Evolutionary conservation across 2,113 vertebrate genomes (phyloP).

Genomic region (Gymnogyps californianus): DNA sequence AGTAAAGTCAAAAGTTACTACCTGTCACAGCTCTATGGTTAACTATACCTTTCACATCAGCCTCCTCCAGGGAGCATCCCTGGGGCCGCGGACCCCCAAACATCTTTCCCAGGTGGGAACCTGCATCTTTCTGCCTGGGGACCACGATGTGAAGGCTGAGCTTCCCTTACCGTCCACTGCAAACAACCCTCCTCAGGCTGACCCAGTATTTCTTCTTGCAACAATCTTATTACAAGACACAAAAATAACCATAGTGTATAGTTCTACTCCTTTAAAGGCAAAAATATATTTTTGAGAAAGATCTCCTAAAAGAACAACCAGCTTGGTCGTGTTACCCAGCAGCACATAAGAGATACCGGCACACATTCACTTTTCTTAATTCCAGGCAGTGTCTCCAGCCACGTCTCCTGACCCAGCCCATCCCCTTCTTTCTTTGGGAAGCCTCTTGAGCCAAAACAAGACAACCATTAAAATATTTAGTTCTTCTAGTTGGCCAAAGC

Average conservation of each 20-base stretch:
- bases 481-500: not conserved
- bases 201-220: not conserved
- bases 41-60: not conserved
- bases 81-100: rapidly evolving
- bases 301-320: not conserved
- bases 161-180: not conserved
- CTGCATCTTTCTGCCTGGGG: too few relatives aligned
- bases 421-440: not conserved
- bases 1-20: not conserved
- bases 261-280: not conserved
- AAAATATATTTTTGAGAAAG: not conserved
- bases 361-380: not conserved
- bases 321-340: not conserved
- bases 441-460: not conserved
- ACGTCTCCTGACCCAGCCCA: not conserved
- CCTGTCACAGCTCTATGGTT: not conserved
- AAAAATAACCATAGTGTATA: not conserved
- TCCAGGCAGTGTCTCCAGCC: not conserved
- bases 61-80: not conserved
- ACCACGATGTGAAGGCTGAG: not conserved
- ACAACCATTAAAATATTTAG: not conserved
- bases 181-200: rapidly evolving
- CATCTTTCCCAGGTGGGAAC: not conserved
- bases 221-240: not conserved
- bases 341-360: rapidly evolving